These are phyloP conservation scores for Sander vitreus DNA, from an alignment of 2,113 vertebrate genomes.

Conservation along the genomic window DNA sequence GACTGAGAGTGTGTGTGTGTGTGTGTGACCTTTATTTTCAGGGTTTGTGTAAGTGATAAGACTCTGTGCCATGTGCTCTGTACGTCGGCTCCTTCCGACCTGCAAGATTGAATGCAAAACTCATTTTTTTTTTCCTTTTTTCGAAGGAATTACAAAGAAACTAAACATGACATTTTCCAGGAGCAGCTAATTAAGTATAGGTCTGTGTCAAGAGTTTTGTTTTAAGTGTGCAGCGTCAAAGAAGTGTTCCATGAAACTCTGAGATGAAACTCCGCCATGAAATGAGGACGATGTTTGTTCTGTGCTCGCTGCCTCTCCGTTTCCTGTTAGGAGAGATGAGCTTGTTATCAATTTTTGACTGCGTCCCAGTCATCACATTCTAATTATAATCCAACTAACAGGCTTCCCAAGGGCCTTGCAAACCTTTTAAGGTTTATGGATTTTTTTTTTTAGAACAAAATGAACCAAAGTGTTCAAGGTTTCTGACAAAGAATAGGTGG, in stretches of 20 bases:
- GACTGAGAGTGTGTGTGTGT: conserved; percentile 20
- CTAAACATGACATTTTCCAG: neutral
- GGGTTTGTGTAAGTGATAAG: conserved; percentile 35
- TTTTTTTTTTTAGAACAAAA: conserved; percentile 22
- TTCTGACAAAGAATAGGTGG: neutral
- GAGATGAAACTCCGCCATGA: conserved; percentile 3
- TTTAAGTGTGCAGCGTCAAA: neutral
- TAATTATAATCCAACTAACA: conserved; percentile 33
- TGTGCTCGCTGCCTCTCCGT: neutral
- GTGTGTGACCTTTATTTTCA: conserved; percentile 27
- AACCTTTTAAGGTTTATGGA: conserved; percentile 19
- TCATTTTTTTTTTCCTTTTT: neutral
- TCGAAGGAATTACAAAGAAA: neutral
- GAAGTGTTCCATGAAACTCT: neutral
- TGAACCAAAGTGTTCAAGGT: conserved; percentile 18
- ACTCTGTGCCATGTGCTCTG: neutral
- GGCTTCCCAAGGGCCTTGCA: neutral
- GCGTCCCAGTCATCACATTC: conserved; percentile 1
- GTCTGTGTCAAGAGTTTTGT: neutral
- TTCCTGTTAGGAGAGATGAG: conserved; percentile 27
- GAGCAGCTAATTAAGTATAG: conserved; percentile 15
- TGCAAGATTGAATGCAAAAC: neutral
- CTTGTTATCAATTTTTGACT: conserved; percentile 31
- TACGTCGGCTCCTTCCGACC: neutral
- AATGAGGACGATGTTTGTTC: conserved; percentile 16